These are phyloP conservation scores for Pelvicachromis taeniatus DNA, from an alignment of 2,113 vertebrate genomes.

Conservation along the genomic window DNA sequence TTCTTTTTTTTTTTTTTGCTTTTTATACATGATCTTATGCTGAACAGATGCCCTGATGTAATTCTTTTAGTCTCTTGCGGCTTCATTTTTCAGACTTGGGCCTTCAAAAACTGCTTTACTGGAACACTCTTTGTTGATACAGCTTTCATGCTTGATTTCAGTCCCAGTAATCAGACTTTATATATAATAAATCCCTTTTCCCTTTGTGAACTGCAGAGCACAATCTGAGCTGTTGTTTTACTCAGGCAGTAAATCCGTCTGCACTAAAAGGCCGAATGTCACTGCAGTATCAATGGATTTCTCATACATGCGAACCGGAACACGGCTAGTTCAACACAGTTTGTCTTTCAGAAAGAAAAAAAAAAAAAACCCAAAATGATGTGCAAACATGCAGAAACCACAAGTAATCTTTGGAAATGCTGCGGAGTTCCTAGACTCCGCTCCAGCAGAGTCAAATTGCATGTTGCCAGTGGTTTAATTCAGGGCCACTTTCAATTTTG, in stretches of 20 bases:
- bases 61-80: neutral
- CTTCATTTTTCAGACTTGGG: neutral
- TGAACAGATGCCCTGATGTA: neutral
- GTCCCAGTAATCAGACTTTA: constrained; percentile 31
- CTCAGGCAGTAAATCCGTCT: neutral
- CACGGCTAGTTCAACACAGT: neutral
- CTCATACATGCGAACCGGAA: neutral
- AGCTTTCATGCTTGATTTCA: constrained; percentile 26
- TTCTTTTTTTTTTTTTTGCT: neutral
- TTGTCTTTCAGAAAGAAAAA: neutral
- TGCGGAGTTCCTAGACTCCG: neutral
- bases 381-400: neutral
- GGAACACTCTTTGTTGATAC: constrained; percentile 38
- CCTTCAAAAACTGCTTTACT: constrained; percentile 10
- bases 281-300: neutral
- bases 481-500: constrained; percentile 52
- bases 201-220: constrained; percentile 22
- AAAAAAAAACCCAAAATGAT: neutral
- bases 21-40: neutral
- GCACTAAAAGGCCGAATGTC: constrained; percentile 7
- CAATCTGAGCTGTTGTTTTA: constrained; percentile 7
- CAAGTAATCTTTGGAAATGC: neutral
- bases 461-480: constrained; percentile 46
- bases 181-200: constrained; percentile 24
- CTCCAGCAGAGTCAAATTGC: constrained; percentile 6